Evolutionary conservation across 2,888 invertebrate species (phyloP).

Genomic region (Aleiodes testaceus): DNA sequence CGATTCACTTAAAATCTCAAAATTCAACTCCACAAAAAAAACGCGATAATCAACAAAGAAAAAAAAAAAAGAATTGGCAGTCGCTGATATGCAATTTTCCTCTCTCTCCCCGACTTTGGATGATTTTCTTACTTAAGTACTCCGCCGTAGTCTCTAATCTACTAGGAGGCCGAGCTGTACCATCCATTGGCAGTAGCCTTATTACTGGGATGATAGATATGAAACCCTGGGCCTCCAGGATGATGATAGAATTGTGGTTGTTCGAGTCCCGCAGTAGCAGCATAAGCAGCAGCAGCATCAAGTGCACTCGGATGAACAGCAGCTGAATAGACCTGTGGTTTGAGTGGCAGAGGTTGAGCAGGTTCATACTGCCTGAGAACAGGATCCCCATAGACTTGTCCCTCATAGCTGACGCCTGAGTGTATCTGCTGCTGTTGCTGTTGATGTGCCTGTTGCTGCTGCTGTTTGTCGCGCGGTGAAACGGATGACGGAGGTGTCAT

Average conservation of each 20-base stretch:
- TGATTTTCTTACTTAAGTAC: constrained; percentile 68
- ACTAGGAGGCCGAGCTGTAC: constrained; percentile 87
- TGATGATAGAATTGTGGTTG: constrained; percentile 92
- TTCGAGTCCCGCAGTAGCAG: constrained; percentile 77
- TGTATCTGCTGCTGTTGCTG: constrained; percentile 73
- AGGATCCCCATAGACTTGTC: constrained; percentile 73
- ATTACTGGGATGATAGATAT: constrained; percentile 85
- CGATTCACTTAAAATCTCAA: constrained; percentile 17
- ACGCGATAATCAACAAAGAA: too few species aligned
- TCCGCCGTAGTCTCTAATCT: constrained; percentile 57
- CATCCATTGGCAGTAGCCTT: constrained; percentile 85
- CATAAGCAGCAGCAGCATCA: constrained; percentile 79
- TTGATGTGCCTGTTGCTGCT: constrained; percentile 77
- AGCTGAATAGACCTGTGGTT: constrained; percentile 89
- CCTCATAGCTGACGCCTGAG: too few species aligned
- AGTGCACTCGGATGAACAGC: constrained; percentile 74
- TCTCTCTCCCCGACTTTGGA: constrained; percentile 58
- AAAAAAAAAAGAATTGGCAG: constrained; percentile 27
- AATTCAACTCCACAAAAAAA: neutral
- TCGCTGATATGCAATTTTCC: constrained; percentile 47
- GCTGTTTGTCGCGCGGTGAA: constrained; percentile 90
- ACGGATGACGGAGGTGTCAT: constrained; percentile 99
- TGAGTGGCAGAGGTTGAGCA: constrained; percentile 84
- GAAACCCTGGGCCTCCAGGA: constrained; percentile 83
- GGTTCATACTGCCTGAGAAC: constrained; percentile 75